Percentiles rank a stretch among this genome's conserved stretches.
Evolutionary conservation across 2,113 vertebrate species (phyloP).

Genomic region (Cyprinodon brontotheroides): DNA sequence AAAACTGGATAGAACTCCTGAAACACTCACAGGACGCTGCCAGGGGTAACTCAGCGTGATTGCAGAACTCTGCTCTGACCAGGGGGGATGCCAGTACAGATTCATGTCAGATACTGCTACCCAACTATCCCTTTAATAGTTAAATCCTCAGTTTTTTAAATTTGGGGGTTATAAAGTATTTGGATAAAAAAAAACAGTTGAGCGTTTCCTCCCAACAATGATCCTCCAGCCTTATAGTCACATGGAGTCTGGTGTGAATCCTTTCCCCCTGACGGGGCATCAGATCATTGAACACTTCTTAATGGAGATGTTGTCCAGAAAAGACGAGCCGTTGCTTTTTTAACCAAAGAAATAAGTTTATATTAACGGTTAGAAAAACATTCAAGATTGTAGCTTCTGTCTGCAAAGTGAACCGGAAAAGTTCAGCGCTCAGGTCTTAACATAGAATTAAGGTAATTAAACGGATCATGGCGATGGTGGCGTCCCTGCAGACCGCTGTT

Average conservation of each 20-base stretch:
- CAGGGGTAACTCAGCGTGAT: too few relatives aligned
- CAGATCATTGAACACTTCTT: not conserved
- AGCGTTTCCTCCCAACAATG: not conserved
- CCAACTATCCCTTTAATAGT: too few relatives aligned
- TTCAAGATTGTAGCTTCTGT: constrained; percentile 31
- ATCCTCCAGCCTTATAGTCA: not conserved
- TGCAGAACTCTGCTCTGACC: too few relatives aligned
- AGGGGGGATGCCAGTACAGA: too few relatives aligned
- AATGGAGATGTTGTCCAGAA: not conserved
- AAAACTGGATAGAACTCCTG: too few relatives aligned
- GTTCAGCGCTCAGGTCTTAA: constrained; percentile 56
- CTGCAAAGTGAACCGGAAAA: constrained; percentile 52
- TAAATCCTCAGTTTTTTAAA: not conserved
- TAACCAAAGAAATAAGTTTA: not conserved
- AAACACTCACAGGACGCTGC: too few relatives aligned
- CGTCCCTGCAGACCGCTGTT: constrained; percentile 68
- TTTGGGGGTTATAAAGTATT: not conserved
- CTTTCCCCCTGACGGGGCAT: not conserved
- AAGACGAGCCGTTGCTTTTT: not conserved
- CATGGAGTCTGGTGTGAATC: not conserved
- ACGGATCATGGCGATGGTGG: constrained; percentile 58
- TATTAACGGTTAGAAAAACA: constrained; percentile 5
- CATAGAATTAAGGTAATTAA: constrained; percentile 74
- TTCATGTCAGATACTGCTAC: too few relatives aligned
- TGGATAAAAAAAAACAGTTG: not conserved